phyloP scores from a whole-genome alignment of 2,888 invertebrate genomes.

The Smittia aterrima region DNA sequence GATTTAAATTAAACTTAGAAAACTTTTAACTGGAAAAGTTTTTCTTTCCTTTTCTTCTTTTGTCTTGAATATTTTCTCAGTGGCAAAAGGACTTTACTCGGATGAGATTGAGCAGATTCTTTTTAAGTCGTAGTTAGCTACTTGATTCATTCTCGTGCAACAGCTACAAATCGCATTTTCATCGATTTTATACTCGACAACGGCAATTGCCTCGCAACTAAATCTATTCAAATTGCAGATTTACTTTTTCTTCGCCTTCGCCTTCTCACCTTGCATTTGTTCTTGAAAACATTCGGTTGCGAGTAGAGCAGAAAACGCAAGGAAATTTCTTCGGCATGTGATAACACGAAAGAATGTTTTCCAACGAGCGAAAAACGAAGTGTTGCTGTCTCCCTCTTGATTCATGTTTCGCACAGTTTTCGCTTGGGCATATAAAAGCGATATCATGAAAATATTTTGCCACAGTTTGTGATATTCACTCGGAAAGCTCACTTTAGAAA shows the following conservation, averaged over 20 bases:
- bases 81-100: not conserved
- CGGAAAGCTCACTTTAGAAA: constrained; percentile 13
- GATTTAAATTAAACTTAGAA: not conserved
- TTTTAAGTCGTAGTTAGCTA: not conserved
- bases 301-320: not conserved
- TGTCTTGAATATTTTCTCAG: not conserved
- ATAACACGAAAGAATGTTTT: constrained; percentile 11
- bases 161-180: not conserved
- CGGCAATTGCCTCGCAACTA: not conserved
- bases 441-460: constrained; percentile 35
- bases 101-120: not conserved
- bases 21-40: not conserved
- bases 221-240: not conserved
- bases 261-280: too few species aligned
- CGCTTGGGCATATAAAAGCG: constrained; percentile 38
- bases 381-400: not conserved
- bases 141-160: not conserved
- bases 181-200: not conserved
- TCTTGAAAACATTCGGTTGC: too few species aligned
- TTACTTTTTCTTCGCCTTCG: not conserved
- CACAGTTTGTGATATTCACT: constrained; percentile 35
- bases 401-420: constrained; percentile 20
- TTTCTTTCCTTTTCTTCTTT: not conserved
- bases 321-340: constrained; percentile 4
- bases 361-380: not conserved